Conservation (phyloP, 2,888 invertebrate genomes). For the Pollenia amentaria region DNA sequence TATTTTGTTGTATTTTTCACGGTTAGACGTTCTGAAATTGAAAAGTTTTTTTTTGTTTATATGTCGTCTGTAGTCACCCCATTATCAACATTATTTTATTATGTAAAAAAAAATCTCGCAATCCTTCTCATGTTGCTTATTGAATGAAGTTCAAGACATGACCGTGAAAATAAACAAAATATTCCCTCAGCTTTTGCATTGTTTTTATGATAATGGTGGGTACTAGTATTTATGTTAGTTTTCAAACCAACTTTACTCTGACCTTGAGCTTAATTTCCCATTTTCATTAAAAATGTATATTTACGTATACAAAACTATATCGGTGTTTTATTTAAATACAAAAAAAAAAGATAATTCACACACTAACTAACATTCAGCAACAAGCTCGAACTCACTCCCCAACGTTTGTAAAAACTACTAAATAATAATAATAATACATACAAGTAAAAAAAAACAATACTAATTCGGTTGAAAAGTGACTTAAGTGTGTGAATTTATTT, state of each 20-base stretch:
- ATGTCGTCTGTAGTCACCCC: constrained; percentile 6
- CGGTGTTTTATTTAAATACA: background rate
- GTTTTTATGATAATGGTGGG: constrained; percentile 66
- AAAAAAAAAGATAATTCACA: background rate
- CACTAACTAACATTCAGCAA: background rate
- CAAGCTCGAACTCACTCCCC: background rate
- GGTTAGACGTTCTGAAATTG: constrained; percentile 41
- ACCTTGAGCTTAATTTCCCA: constrained; percentile 74
- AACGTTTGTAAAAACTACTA: background rate
- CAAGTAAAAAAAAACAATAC: constrained; percentile 28
- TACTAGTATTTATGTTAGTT: constrained; percentile 44
- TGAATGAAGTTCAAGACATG: constrained; percentile 68
- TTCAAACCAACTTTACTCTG: constrained; percentile 64
- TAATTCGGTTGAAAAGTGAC: constrained; percentile 40
- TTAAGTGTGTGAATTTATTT: constrained; percentile 36
- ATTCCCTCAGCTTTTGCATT: constrained; percentile 64
- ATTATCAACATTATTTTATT: constrained; percentile 42
- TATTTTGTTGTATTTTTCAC: constrained; percentile 1
- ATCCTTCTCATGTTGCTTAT: constrained; percentile 56
- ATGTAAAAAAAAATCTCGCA: constrained; percentile 47
- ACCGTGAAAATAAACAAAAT: constrained; percentile 62
- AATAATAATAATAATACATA: background rate
- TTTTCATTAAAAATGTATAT: constrained; percentile 58
- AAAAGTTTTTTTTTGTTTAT: background rate
- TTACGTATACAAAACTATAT: constrained; percentile 11